Evolutionary conservation across 2,888 invertebrate species (phyloP).

Genomic region (Biston betularia): DNA sequence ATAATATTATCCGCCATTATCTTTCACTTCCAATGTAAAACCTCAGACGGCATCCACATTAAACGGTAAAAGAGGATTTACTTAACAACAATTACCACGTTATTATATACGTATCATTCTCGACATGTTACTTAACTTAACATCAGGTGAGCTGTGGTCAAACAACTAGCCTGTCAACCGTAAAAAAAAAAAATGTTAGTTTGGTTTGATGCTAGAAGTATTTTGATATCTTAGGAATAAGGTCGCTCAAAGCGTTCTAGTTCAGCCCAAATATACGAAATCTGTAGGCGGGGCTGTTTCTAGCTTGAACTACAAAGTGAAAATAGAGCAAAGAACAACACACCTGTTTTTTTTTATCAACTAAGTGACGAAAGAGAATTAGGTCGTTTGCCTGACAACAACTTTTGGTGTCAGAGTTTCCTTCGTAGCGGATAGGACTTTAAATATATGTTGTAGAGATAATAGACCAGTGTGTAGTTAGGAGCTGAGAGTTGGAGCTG

Average conservation of each 20-base stretch:
- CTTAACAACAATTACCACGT: too few relatives aligned
- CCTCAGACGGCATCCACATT: too few relatives aligned
- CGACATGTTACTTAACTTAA: too few relatives aligned
- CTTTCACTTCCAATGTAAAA: background rate
- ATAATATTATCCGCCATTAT: too few relatives aligned
- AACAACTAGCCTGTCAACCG: background rate
- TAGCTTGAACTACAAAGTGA: constrained; percentile 42
- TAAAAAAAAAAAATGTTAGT: background rate
- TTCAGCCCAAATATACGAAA: constrained; percentile 39
- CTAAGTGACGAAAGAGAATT: constrained; percentile 21
- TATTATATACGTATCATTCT: too few relatives aligned
- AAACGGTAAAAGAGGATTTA: too few relatives aligned
- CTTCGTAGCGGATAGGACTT: background rate
- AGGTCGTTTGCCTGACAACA: constrained; percentile 23
- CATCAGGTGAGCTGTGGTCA: background rate
- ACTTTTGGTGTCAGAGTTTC: constrained; percentile 1
- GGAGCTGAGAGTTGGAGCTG: too few relatives aligned
- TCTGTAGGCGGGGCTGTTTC: constrained; percentile 43
- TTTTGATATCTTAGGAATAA: constrained; percentile 31
- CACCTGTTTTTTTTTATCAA: constrained; percentile 28
- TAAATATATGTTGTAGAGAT: too few relatives aligned
- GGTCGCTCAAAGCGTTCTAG: constrained; percentile 38
- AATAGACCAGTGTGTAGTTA: too few relatives aligned
- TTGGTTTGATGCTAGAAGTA: background rate
- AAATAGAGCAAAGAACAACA: constrained; percentile 32